A percentile compares a stretch with the other conserved stretches of the same genome.
Evolutionary conservation across 2,888 invertebrate species (phyloP).

Genomic region (Sialis lutaria): DNA sequence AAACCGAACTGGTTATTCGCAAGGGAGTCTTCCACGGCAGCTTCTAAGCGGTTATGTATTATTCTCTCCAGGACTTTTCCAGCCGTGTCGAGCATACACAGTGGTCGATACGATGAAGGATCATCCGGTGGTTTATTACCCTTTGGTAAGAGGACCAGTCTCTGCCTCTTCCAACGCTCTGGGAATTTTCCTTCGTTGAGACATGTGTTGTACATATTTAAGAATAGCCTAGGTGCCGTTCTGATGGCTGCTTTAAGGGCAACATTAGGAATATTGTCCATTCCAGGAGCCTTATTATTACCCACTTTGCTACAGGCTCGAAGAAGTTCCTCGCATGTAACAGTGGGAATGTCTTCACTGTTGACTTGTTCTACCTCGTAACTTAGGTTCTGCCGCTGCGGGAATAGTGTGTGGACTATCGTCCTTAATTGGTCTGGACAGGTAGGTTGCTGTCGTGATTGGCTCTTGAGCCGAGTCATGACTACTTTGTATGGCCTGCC

Average conservation of each 20-base stretch:
- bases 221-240: neutral
- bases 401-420: too few species aligned
- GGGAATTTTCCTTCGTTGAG: constrained; percentile 6
- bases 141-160: constrained; percentile 8
- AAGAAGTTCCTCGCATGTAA: neutral
- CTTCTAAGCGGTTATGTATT: constrained; percentile 9
- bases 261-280: neutral
- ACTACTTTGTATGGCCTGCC: constrained; percentile 9
- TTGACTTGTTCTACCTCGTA: too few species aligned
- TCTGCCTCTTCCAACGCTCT: constrained; percentile 6
- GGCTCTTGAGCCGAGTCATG: constrained; percentile 8
- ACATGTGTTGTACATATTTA: constrained; percentile 5
- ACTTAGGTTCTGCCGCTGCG: too few species aligned
- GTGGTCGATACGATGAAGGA: neutral
- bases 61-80: constrained; percentile 12
- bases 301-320: neutral
- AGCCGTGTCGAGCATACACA: constrained; percentile 8
- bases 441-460: neutral
- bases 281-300: neutral
- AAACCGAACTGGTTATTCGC: constrained; percentile 9
- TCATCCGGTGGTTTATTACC: constrained; percentile 6
- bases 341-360: neutral
- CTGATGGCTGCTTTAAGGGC: neutral
- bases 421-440: neutral
- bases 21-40: constrained; percentile 5